These are phyloP conservation scores for Pedicia rivosa DNA, from an alignment of 2,888 invertebrate species.

Conservation along the genomic window DNA sequence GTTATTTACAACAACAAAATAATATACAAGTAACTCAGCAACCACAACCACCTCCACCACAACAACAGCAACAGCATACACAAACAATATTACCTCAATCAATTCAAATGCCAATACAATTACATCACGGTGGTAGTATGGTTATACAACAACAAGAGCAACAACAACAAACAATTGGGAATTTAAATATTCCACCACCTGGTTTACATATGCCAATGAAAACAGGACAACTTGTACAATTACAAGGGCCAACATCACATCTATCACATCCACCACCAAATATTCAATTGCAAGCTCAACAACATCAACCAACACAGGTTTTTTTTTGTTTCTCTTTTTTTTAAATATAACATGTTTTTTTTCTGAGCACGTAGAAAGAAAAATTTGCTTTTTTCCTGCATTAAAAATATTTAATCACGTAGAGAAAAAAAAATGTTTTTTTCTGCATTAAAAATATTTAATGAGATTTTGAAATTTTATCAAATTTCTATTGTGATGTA, in stretches of 20 bases:
- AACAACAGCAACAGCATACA: slow-evolving; percentile 16
- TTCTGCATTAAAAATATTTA: too few relatives aligned
- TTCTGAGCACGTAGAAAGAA: too few relatives aligned
- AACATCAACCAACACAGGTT: slow-evolving; percentile 11
- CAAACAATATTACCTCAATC: slow-evolving; percentile 12
- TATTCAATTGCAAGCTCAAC: slow-evolving; percentile 13
- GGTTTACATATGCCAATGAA: slow-evolving; percentile 13
- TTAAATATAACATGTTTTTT: too few relatives aligned
- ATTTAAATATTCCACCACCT: slow-evolving; percentile 14
- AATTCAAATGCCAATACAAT: slow-evolving; percentile 14
- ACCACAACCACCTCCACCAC: slow-evolving; percentile 8
- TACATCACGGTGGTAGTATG: slow-evolving; percentile 15
- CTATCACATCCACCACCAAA: slow-evolving; percentile 14
- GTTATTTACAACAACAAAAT: background rate
- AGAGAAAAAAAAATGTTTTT: too few relatives aligned
- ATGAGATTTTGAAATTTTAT: too few relatives aligned
- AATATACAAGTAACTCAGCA: slow-evolving; percentile 9
- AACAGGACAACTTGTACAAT: slow-evolving; percentile 13
- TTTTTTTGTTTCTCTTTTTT: background rate
- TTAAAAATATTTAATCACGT: too few relatives aligned
- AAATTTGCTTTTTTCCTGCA: too few relatives aligned
- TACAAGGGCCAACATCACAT: slow-evolving; percentile 13
- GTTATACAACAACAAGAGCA: slow-evolving; percentile 14
- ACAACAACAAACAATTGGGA: slow-evolving; percentile 11
- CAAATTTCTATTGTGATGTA: too few relatives aligned